Percentiles rank a stretch among this genome's conserved stretches.
Evolutionary conservation across 2,797 vertebrate species (phyloP).

Genomic region (Brachyalestes nurse): DNA sequence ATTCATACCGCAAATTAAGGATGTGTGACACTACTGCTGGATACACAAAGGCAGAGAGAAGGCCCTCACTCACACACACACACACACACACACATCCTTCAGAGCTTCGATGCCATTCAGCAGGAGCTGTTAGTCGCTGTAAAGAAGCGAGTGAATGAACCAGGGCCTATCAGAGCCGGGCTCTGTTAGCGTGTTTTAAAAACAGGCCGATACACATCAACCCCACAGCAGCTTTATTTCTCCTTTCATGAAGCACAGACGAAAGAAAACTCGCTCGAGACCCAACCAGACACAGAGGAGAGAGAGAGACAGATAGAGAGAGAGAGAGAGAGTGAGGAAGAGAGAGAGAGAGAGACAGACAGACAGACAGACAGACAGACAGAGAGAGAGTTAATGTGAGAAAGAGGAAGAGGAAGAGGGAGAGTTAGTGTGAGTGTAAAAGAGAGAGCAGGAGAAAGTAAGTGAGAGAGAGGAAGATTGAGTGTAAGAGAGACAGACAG

Average conservation of each 20-base stretch:
- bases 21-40: neutral
- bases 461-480: too few species aligned
- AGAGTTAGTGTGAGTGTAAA: neutral
- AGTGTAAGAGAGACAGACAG: too few species aligned
- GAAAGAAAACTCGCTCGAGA: constrained; percentile 47
- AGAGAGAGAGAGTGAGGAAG: constrained; percentile 24
- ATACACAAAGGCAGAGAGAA: too few species aligned
- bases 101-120: neutral
- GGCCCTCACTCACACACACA: neutral
- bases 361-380: constrained; percentile 41
- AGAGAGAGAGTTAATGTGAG: neutral
- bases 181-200: constrained; percentile 42
- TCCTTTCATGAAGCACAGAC: constrained; percentile 48
- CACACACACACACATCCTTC: neutral
- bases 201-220: constrained; percentile 19
- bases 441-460: neutral
- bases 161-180: constrained; percentile 40
- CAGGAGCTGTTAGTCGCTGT: constrained; percentile 3
- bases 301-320: constrained; percentile 15
- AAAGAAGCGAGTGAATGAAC: constrained; percentile 26
- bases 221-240: constrained; percentile 20
- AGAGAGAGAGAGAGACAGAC: constrained; percentile 20
- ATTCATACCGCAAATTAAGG: neutral
- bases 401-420: too few species aligned
- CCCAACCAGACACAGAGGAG: constrained; percentile 16